These are phyloP conservation scores for Calameuta idolon DNA, from an alignment of 2,888 invertebrate genomes.

Conservation along the genomic window DNA sequence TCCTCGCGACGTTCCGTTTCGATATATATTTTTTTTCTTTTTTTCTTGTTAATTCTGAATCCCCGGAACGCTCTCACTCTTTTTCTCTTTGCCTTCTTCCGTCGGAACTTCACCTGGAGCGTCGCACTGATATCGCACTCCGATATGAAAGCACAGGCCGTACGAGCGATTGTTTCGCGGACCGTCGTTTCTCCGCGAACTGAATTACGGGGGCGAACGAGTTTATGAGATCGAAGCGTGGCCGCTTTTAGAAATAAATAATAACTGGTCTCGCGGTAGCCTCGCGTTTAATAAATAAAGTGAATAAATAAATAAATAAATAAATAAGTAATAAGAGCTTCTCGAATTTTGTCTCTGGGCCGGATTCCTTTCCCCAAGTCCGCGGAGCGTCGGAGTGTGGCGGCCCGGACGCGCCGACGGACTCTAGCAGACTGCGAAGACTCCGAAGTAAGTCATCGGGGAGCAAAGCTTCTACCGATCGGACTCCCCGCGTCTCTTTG, in stretches of 20 bases:
- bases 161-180: background rate
- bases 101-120: slow-evolving; percentile 8
- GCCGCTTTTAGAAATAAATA: background rate
- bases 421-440: slow-evolving; percentile 49
- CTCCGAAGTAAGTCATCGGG: slow-evolving; percentile 6
- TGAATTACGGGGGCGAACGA: background rate
- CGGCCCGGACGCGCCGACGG: slow-evolving; percentile 42
- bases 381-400: slow-evolving; percentile 8
- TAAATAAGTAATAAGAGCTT: slow-evolving; percentile 4
- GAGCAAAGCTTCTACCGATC: background rate
- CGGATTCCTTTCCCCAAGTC: background rate
- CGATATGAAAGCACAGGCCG: background rate
- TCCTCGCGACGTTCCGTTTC: slow-evolving; percentile 21
- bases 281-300: slow-evolving; percentile 16
- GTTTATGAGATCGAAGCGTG: background rate
- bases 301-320: slow-evolving; percentile 11
- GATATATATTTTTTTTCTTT: no score
- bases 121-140: slow-evolving; percentile 19
- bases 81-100: slow-evolving; percentile 1
- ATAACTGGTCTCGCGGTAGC: background rate
- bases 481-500: background rate
- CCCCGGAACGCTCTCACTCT: slow-evolving; percentile 19
- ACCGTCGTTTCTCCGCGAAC: background rate
- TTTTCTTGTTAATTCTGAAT: slow-evolving; percentile 12
- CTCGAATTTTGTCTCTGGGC: slow-evolving; percentile 1